Evolutionary conservation across 2,888 invertebrate genomes (phyloP), one percentile per base, ranked within the genome.

Genomic region (Leptopilina drosophilae): DNA sequence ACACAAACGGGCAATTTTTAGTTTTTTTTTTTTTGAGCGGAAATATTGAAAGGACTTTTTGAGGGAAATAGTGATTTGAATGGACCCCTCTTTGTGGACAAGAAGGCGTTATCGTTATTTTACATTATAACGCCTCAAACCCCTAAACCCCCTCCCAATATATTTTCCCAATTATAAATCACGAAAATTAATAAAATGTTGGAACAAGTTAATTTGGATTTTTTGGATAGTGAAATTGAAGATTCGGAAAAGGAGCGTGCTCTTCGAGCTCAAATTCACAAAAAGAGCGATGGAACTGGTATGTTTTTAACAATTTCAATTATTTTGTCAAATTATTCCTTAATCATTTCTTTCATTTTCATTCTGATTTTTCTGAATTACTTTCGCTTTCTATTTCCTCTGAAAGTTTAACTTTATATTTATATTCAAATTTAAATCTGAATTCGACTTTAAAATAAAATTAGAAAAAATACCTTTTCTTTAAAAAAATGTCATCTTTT

Each of bases 161-260:
- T 42, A 49, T 49, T 78, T 53, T 78, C 49, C 26, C 33, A 9
- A 53, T 62, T 62, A 56, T 59, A 40, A 42, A n/a, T 9, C 20
- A 62, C 14, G 12, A 15, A 40, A 40, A 14, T 20, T 53, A 15
- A 14, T 73, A 82, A 77, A 53, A 90, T 89, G 90, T 75, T 89
- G 79, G 82, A 86, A 49, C 82, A 87, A 81, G 84, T 87, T 77
- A 85, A 86, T 59, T n/a, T 81, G 20, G 87, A 88, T 46, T 87
- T 87, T 78, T 59, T 87, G 46, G 85, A 87, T 40, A 53, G 82
- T 6, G 82, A 86, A 64, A 73, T 78, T 65, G 88, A 88, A 7
- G 85, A 84, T 20, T 77, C 82, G 8, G 84, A 82, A 33, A 88
- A 87, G 3, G 73, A 73, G 33, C 73, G 73, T 11, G 15, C 56